Percentiles rank a stretch among this genome's conserved stretches.
These are phyloP conservation scores for Eueremaeus valkanovi DNA, from an alignment of 2,888 invertebrate species.

Conservation along the genomic window DNA sequence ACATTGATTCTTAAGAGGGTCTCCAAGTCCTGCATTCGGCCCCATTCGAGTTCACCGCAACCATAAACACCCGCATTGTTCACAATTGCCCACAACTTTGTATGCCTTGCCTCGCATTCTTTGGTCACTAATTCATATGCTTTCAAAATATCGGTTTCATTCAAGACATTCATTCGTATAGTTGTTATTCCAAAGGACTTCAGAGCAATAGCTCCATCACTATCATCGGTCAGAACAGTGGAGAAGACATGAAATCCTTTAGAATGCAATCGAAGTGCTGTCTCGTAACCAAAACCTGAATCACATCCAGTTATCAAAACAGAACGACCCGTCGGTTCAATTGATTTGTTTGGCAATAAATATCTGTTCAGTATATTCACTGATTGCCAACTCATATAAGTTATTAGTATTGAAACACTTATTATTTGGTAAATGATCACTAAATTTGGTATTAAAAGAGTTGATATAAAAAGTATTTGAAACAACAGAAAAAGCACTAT, in stretches of 20 bases:
- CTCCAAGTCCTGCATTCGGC: not conserved
- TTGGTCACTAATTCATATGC: not conserved
- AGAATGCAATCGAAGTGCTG: not conserved
- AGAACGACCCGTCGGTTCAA: not conserved
- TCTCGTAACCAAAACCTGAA: constrained; percentile 34
- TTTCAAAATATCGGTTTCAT: not conserved
- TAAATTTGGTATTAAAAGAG: constrained; percentile 2
- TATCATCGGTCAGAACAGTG: not conserved
- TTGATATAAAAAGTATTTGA: no score
- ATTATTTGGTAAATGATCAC: not conserved
- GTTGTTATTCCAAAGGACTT: not conserved
- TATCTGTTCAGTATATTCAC: not conserved
- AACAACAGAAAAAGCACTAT: no score
- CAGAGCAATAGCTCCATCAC: not conserved
- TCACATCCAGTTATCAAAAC: constrained; percentile 36
- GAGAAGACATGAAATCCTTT: constrained; percentile 34
- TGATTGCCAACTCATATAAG: not conserved
- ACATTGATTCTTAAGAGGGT: constrained; percentile 26
- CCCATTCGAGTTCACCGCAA: constrained; percentile 36
- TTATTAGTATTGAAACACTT: constrained; percentile 8
- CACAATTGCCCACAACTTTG: constrained; percentile 18
- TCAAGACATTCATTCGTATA: not conserved
- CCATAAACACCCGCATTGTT: constrained; percentile 28
- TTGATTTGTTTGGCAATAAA: not conserved
- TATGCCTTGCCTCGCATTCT: not conserved